These are phyloP conservation scores for Aegypius monachus DNA, from an alignment of 2,113 vertebrate species.

Conservation along the genomic window DNA sequence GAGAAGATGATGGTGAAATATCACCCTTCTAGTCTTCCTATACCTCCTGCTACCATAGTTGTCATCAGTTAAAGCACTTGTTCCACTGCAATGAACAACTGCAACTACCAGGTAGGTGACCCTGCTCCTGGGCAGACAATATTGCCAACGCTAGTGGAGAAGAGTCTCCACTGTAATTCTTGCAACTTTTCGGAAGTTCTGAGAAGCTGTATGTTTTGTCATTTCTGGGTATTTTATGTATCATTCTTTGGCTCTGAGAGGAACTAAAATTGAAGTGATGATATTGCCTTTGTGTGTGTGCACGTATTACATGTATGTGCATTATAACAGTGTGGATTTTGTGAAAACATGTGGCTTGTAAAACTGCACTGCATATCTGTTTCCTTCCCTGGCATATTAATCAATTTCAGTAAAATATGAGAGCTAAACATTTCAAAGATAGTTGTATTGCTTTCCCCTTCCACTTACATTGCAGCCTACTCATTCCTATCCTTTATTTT, in stretches of 20 bases:
- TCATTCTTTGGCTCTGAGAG: not conserved
- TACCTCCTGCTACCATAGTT: not conserved
- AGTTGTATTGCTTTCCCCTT: not conserved
- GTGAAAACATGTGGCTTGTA: not conserved
- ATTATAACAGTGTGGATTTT: not conserved
- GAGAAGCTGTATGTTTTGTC: not conserved
- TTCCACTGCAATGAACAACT: not conserved
- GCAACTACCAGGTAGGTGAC: not conserved
- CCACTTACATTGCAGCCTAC: not conserved
- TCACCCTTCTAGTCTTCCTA: not conserved
- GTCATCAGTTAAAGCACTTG: not conserved
- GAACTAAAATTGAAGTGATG: not conserved
- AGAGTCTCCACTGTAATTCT: not conserved
- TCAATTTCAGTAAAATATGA: not conserved
- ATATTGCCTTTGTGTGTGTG: not conserved
- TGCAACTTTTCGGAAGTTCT: not conserved
- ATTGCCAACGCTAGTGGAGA: not conserved
- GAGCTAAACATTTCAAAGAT: not conserved
- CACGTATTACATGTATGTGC: accelerated
- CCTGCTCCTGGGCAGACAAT: not conserved
- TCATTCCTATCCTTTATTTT: not conserved
- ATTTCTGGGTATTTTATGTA: not conserved
- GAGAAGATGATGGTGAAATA: not conserved
- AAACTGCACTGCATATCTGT: not conserved
- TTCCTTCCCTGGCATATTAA: not conserved